Base-by-base conservation (phyloP, 2,888 invertebrate species). In the Andrena fulva region DNA sequence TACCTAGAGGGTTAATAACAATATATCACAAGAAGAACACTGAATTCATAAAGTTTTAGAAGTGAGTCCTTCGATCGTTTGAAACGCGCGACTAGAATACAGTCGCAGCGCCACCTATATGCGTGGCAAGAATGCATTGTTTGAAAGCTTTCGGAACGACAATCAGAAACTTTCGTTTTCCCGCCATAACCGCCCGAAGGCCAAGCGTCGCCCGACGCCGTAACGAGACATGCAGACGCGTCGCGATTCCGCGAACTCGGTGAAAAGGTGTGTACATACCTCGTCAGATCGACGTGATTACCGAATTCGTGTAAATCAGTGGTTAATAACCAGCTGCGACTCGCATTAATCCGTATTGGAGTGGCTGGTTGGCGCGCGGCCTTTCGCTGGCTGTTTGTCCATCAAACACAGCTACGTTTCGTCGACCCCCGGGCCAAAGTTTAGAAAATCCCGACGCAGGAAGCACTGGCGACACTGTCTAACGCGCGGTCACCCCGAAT, bases 241-340 rank as follows among this genome's bases (percentile, higher is more conserved):
- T 20, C 10, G 16, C 5, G 48, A 29, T 35, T 20, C 35, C 16
- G 3, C 16, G 64, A 72, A 73, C 73, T 60, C 7, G 59, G 6
- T 7, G 20, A 24, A 12, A 16, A 2, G 27, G 7, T 59, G 20
- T 64, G 33, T 31, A 72, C 33, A 56, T 8, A n/a, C 5, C n/a
- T 4, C 29, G 7, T 1, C 27, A 7, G 7, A 16, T 16, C 42
- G 29, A 12, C 7, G 42, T 31, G 24, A 63, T 31, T 42, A 24
- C 24, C 20, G 63, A 56, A 71, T 33, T 63, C 10, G 42, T 56
- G 31, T 2, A 31, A 78, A 78, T 35, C n/a, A 12, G 60, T 16
- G 16, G 4, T 0, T 42, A 42, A 56, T 27, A 74, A 52, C 12
- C 50, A 59, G 12, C 20, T 12, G 3, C 5, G 2, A 74, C 60